Conservation (phyloP, 2,888 invertebrate species). For the Caenorhabditis japonica region DNA sequence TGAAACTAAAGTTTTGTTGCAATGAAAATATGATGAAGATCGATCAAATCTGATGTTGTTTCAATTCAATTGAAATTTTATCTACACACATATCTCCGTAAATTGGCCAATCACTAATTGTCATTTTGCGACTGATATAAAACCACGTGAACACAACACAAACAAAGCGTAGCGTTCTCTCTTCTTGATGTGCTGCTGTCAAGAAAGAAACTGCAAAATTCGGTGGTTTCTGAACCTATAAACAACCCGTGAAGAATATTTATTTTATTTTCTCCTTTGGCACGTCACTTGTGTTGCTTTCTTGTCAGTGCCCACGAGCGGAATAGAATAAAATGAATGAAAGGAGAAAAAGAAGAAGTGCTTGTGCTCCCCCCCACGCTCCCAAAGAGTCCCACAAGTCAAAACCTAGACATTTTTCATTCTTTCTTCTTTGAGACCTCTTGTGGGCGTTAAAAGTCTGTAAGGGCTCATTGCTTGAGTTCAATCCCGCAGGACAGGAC, state of each 20-base stretch:
- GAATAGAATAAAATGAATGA: slow-evolving; percentile 3
- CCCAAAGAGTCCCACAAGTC: slow-evolving; percentile 11
- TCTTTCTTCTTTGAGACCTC: slow-evolving; percentile 11
- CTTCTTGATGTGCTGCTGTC: too few relatives aligned
- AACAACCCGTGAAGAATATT: background rate
- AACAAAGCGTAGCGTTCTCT: slow-evolving; percentile 25
- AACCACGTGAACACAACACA: slow-evolving; percentile 30
- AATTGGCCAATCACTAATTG: slow-evolving; percentile 10
- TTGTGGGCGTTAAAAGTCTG: slow-evolving; percentile 42
- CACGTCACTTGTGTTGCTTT: slow-evolving; percentile 42
- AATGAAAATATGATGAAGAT: too few relatives aligned
- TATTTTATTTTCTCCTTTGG: background rate
- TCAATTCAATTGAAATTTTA: too few relatives aligned
- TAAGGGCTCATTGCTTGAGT: slow-evolving; percentile 29
- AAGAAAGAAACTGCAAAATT: too few relatives aligned
- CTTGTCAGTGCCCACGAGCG: slow-evolving; percentile 9
- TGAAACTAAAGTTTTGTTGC: too few relatives aligned
- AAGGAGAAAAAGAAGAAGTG: background rate
- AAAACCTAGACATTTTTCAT: slow-evolving; percentile 16
- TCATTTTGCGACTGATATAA: slow-evolving; percentile 26
- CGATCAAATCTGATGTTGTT: too few relatives aligned
- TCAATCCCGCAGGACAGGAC: slow-evolving; percentile 1
- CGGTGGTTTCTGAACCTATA: slow-evolving; percentile 26
- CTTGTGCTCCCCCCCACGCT: slow-evolving; percentile 6
- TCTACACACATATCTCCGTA: background rate